Evolutionary conservation across 2,888 invertebrate species (phyloP).

Genomic region (Mantis religiosa): DNA sequence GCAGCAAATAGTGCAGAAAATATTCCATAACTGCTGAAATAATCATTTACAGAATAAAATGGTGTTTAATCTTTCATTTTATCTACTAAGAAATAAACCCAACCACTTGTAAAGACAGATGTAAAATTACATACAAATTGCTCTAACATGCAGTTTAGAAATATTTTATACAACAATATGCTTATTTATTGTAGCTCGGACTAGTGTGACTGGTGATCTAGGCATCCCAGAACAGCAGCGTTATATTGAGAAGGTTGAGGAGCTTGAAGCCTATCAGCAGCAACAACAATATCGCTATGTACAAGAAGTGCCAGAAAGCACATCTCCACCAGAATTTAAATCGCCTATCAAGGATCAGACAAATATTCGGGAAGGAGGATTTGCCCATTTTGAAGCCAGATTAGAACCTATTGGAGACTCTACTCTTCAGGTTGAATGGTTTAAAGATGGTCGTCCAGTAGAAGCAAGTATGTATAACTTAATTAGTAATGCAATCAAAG

Average conservation of each 20-base stretch:
- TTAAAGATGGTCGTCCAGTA: slow-evolving; percentile 83
- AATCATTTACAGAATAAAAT: too few species aligned
- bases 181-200: slow-evolving; percentile 51
- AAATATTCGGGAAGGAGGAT: slow-evolving; percentile 85
- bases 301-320: slow-evolving; percentile 75
- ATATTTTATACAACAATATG: not conserved
- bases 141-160: not conserved
- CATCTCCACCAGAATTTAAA: slow-evolving; percentile 79
- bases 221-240: slow-evolving; percentile 87
- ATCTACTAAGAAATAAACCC: not conserved
- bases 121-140: not conserved
- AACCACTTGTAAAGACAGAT: not conserved
- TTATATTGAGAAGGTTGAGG: slow-evolving; percentile 88
- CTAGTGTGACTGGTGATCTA: slow-evolving; percentile 79
- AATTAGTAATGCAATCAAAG: not conserved
- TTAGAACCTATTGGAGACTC: slow-evolving; percentile 91
- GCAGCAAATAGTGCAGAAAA: too few species aligned
- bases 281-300: slow-evolving; percentile 75
- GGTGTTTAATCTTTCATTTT: too few species aligned
- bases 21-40: too few species aligned
- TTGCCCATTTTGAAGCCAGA: slow-evolving; percentile 92
- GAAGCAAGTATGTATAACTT: slow-evolving; percentile 66
- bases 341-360: slow-evolving; percentile 84
- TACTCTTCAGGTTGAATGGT: slow-evolving; percentile 86
- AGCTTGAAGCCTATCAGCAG: slow-evolving; percentile 79